These are phyloP conservation scores for Micrasema minimum DNA, from an alignment of 1,140 invertebrate genomes.

Conservation along the genomic window DNA sequence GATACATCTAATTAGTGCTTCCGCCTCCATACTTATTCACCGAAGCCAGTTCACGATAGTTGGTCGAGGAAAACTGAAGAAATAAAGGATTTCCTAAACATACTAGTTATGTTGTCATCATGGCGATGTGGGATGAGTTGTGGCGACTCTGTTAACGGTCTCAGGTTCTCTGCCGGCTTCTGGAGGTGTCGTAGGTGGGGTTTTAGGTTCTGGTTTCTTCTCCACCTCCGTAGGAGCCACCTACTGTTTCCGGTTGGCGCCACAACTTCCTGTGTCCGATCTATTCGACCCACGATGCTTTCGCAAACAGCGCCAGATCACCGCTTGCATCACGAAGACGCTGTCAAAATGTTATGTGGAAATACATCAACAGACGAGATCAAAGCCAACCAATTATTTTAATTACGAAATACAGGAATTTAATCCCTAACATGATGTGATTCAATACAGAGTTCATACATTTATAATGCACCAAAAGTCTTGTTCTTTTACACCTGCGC, in stretches of 20 bases:
- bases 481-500: too few relatives aligned
- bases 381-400: too few relatives aligned
- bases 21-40: constrained; percentile 13
- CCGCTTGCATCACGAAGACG: background rate
- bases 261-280: constrained; percentile 29
- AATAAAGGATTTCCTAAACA: background rate
- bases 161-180: background rate
- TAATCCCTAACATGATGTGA: too few relatives aligned
- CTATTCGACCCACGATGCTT: constrained; percentile 16
- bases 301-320: background rate
- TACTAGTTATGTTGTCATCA: too few relatives aligned
- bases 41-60: background rate
- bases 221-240: background rate
- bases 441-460: too few relatives aligned
- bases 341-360: background rate
- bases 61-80: background rate
- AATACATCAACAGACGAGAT: background rate
- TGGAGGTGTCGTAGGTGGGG: constrained; percentile 7
- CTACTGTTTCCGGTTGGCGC: constrained; percentile 19
- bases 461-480: too few relatives aligned
- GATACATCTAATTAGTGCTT: constrained; percentile 24
- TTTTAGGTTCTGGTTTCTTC: constrained; percentile 1
- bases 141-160: background rate
- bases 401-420: too few relatives aligned
- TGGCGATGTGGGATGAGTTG: constrained; percentile 1